phyloP scores from a whole-genome alignment of 1,140 invertebrate species.

The Plutomurus gul region DNA sequence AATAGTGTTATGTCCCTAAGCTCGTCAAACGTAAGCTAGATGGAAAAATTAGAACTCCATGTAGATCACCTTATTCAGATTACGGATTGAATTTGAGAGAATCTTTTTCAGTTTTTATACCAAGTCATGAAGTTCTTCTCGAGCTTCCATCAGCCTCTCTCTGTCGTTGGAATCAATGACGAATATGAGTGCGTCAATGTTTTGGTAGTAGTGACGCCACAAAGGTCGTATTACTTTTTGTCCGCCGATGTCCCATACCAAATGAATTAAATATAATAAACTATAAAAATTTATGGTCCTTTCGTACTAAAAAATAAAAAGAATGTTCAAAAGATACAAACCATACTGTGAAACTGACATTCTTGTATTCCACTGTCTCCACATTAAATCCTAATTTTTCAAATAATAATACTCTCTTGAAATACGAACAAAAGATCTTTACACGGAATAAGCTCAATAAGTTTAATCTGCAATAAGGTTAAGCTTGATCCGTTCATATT shows the following conservation, averaged over 20 bases:
- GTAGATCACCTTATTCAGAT: background rate
- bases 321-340: too few relatives aligned
- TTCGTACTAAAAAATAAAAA: too few relatives aligned
- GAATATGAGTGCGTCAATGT: slow-evolving; percentile 65
- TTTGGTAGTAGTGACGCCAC: slow-evolving; percentile 67
- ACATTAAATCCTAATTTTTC: slow-evolving; percentile 62
- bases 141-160: slow-evolving; percentile 62
- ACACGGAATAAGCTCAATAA: too few relatives aligned
- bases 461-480: too few relatives aligned
- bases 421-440: too few relatives aligned
- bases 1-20: slow-evolving; percentile 63
- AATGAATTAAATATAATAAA: too few relatives aligned
- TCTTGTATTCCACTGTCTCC: slow-evolving; percentile 66
- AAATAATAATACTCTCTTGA: background rate
- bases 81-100: background rate
- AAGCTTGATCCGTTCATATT: background rate
- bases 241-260: slow-evolving; percentile 69
- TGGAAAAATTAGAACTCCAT: background rate
- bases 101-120: slow-evolving; percentile 57
- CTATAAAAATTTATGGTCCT: too few relatives aligned
- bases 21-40: slow-evolving; percentile 54
- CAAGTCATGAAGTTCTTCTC: slow-evolving; percentile 62
- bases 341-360: slow-evolving; percentile 65
- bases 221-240: slow-evolving; percentile 64
- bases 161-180: slow-evolving; percentile 63